phyloP scores from a whole-genome alignment of 2,113 vertebrate genomes.

The Odobenus rosmarus region DNA sequence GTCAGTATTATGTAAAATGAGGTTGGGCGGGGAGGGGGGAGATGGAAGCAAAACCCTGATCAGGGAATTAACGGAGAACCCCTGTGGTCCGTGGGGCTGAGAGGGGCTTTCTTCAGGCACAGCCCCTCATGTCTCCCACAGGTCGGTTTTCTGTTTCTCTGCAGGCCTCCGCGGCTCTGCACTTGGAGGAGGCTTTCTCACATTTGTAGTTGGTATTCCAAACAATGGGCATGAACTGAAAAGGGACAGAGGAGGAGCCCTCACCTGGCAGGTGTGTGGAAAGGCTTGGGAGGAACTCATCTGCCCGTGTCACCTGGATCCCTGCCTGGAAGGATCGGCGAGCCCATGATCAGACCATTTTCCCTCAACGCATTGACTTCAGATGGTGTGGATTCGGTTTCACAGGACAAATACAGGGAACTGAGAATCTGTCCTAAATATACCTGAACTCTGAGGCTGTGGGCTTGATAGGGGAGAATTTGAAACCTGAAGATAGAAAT shows the following conservation, averaged over 20 bases:
- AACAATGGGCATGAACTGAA: background rate
- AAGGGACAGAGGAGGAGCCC: background rate
- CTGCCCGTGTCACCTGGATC: rapidly evolving
- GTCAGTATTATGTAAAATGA: background rate
- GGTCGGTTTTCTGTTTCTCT: background rate
- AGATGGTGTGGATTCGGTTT: background rate
- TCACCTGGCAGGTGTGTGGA: background rate
- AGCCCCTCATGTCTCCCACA: background rate
- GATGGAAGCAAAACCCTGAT: background rate
- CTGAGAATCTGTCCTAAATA: background rate
- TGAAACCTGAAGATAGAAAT: background rate
- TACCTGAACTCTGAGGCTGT: background rate
- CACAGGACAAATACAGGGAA: background rate
- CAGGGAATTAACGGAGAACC: background rate
- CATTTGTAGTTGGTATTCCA: background rate
- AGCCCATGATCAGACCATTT: background rate
- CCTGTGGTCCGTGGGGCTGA: rapidly evolving
- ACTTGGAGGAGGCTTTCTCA: background rate
- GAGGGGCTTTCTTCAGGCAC: background rate
- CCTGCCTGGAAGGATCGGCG: rapidly evolving
- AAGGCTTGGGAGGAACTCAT: rapidly evolving
- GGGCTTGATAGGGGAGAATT: background rate
- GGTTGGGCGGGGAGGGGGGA: background rate
- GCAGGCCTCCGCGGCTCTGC: no score
- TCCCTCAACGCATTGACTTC: background rate